Base-by-base conservation (phyloP, 2,113 vertebrate species). In the Phaetusa simplex region DNA sequence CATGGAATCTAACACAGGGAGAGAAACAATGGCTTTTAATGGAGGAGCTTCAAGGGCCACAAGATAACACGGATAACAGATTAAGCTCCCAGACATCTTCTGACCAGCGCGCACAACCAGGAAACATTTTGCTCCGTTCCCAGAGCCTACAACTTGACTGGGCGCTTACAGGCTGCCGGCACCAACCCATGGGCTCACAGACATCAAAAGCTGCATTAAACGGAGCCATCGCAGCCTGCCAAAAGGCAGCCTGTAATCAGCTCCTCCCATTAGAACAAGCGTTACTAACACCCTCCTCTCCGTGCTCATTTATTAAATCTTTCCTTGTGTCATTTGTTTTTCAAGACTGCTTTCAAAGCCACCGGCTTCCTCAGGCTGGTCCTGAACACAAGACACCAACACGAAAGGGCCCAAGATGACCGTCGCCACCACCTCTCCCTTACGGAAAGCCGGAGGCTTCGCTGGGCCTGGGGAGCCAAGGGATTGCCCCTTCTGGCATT, bases 1-100 rank as follows among this genome's bases (percentile, higher is more conserved):
- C 99, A 99, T 99, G 0, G 99, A 98, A 92, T 99, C 99, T 99
- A 97, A 78, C 13, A 30, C 3, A 67, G 10, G 71, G 72, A 93
- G 43, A 84, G 73, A 49, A 61, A 61, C 0, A 0, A 58, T 61
- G 21, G 15, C 4, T 73, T 66, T 81, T 50, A 70, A 66, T 5
- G 24, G 36, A 90, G 43, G 6, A 53, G 6, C 23, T 67, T 90
- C 43, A 61, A 36, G 20, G 34, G 18, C 24, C 76, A 78, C 26
- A 70, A 70, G n/a, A 5, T n/a, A 79, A n/a, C 24, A 52, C 77
- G 42, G 15, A 2, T 16, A 84, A 90, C 13, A 80, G 74, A 66
- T 14, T 4, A 17, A 66, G n/a, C 2, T 16, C 15, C 27, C 0
- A 10, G 70, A 70, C n/a, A 32, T n/a, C 56, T 61, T 79, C 65